phyloP scores from a whole-genome alignment of 2,888 invertebrate species.

The Oscheius sp. region DNA sequence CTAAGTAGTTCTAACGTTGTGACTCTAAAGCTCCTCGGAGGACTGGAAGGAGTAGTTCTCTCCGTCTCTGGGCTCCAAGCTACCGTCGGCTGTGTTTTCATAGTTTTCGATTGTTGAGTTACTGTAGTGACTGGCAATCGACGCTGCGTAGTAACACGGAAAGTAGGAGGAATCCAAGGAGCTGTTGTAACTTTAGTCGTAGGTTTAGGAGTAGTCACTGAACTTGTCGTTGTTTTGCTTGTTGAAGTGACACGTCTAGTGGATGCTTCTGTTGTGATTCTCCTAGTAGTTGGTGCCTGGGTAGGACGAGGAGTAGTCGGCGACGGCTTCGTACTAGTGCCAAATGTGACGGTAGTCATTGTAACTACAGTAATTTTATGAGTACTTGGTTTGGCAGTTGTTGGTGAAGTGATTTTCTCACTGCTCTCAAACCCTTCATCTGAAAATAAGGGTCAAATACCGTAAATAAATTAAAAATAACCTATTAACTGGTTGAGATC shows the following conservation, averaged over 20 bases:
- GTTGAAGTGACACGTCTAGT: constrained; percentile 7
- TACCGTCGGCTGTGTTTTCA: neutral
- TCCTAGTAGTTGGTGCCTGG: neutral
- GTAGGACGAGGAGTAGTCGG: constrained; percentile 18
- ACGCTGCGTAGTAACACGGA: neutral
- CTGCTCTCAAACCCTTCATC: constrained; percentile 39
- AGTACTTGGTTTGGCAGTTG: constrained; percentile 24
- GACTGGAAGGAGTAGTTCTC: neutral
- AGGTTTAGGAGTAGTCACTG: constrained; percentile 24
- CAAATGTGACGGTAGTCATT: constrained; percentile 12
- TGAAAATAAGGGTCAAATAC: too few species aligned
- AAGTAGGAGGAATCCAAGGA: neutral
- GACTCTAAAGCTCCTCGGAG: too few species aligned
- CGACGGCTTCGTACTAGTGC: constrained; percentile 19
- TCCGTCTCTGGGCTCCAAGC: neutral
- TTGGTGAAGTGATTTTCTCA: too few species aligned
- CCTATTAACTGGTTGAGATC: constrained; percentile 42
- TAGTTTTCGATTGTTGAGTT: neutral
- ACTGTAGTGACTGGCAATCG: neutral
- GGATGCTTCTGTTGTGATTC: neutral
- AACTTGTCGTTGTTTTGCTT: constrained; percentile 2
- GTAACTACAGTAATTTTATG: constrained; percentile 18
- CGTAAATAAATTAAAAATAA: neutral
- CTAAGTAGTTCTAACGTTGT: neutral
- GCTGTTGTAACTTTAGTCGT: constrained; percentile 12